A percentile compares a stretch with the other conserved stretches of the same genome.
phyloP scores from a whole-genome alignment of 2,113 vertebrate species.

The Hymenochirus boettgeri region DNA sequence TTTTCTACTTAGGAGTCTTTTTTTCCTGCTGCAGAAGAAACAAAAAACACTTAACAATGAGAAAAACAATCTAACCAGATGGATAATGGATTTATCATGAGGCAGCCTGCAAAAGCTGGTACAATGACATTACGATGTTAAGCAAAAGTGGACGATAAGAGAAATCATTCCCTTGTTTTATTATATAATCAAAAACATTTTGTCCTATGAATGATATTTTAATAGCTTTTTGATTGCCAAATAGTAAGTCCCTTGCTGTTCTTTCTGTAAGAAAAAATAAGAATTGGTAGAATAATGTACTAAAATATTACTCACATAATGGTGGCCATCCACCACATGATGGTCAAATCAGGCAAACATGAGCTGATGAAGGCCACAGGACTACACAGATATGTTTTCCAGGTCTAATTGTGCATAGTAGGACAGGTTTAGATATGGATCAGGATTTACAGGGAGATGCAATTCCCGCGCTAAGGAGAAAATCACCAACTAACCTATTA shows the following conservation, averaged over 20 bases:
- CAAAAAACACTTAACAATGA: conserved; percentile 6
- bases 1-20: conserved; percentile 38
- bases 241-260: neutral
- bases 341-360: too few relatives aligned
- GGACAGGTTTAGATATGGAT: too few relatives aligned
- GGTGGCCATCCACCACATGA: too few relatives aligned
- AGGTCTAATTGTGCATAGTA: too few relatives aligned
- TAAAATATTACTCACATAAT: too few relatives aligned
- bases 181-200: conserved; percentile 14
- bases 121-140: conserved; percentile 37
- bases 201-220: conserved; percentile 23
- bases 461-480: too few relatives aligned
- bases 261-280: conserved; percentile 7
- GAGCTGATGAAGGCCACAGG: too few relatives aligned
- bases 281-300: conserved; percentile 10
- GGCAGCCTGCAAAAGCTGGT: conserved; percentile 26
- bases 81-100: conserved; percentile 42
- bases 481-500: too few relatives aligned
- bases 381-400: too few relatives aligned
- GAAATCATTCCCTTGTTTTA: conserved; percentile 16
- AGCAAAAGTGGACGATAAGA: conserved; percentile 25
- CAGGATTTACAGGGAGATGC: too few relatives aligned
- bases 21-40: conserved; percentile 18
- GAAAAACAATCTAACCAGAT: conserved; percentile 40
- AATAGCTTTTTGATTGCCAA: conserved; percentile 5